Base-by-base conservation (phyloP, 2,113 vertebrate species). In the Electrona antarctica region DNA sequence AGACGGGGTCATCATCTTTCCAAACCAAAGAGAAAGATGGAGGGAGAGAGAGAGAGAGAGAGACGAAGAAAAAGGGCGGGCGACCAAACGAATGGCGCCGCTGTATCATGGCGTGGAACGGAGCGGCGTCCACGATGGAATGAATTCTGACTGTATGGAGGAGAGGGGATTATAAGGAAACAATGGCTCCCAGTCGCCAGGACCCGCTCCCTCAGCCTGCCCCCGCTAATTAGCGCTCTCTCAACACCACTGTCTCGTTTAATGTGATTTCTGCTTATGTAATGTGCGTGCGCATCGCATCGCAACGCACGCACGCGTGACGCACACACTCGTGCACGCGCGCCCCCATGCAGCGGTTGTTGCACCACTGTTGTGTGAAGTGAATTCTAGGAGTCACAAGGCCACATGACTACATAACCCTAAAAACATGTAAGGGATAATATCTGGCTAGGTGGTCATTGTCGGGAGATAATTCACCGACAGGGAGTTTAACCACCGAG, bases 201-300 rank as follows among this genome's bases (percentile, higher is more conserved):
- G 85, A 92, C 91, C 88, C 78, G 21, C 21, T 21, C 21, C 83
- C 88, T 86, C 77, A 83, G 80, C 84, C 79, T 64, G 46, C 81
- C 3, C 3, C 85, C 82, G 84, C 88, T 90, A 92, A 93, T 93
- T 93, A 92, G 88, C 89, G 89, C 85, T 89, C 91, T 90, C 91
- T 90, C 88, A 88, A 86, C 86, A 89, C 76, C 73, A 90, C 82
- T 84, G 79, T 89, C 87, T 89, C 87, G 86, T 3, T 90, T 93
- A 90, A 85, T 87, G 85, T 85, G 77, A 84, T 84, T 83, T 87
- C 77, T 88, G 78, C 88, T 92, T 90, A 85, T 81, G 87, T 89
- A 93, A 92, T 56, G 33, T 50, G 73, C 77, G 68, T 72, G 76
- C 73, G 69, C 60, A 58, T 48, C 8, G 13, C 76, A 56, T 1